Evolutionary conservation across 2,113 vertebrate genomes (phyloP), one percentile per base, ranked within the genome.

Genomic region (Hippocampus zosterae): DNA sequence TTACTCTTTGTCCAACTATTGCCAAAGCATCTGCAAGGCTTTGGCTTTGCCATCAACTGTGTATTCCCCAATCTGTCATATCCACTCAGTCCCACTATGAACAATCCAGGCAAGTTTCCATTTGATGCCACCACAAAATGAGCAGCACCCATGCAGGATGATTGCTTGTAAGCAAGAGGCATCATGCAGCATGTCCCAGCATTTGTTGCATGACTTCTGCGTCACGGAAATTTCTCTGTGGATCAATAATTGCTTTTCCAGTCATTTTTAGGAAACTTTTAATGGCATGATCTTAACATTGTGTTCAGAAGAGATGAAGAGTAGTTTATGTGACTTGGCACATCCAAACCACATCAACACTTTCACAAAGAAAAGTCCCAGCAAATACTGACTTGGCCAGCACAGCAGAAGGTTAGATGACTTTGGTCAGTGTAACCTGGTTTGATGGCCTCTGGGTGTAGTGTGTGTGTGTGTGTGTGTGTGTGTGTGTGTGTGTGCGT

Each of bases 51-150:
- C 50, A 23, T 64, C 44, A 46, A 46, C 44, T 46, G 44, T 46
- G 15, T 46, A 15, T 46, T 46, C 2, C 44, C 44, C 44, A 46
- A 46, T 1, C 44, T 46, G 15, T 57, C 50, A 15, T 82, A 77
- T 79, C 79, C 52, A 78, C 72, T 76, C 77, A 69, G 56, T 69
- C 70, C 67, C n/a, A 70, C 73, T 82, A 81, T 82, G 82, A 84
- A 81, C 78, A 83, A 63, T 83, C 76, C 76, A 46, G 3, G 72
- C 65, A 70, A 72, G 75, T 72, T 78, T 78, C 85, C 80, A 81
- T 81, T 84, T 83, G 81, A 79, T 81, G 77, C 74, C 29, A 50
- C 81, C 77, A 83, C 80, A 81, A 83, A 81, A 84, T 75, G 62
- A 75, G 67, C 76, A 52, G 74, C 80, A 68, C 79, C 77, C 76